Evolutionary conservation across 2,113 vertebrate genomes (phyloP), one percentile per base, ranked within the genome.

Genomic region (Aegithalos caudatus): DNA sequence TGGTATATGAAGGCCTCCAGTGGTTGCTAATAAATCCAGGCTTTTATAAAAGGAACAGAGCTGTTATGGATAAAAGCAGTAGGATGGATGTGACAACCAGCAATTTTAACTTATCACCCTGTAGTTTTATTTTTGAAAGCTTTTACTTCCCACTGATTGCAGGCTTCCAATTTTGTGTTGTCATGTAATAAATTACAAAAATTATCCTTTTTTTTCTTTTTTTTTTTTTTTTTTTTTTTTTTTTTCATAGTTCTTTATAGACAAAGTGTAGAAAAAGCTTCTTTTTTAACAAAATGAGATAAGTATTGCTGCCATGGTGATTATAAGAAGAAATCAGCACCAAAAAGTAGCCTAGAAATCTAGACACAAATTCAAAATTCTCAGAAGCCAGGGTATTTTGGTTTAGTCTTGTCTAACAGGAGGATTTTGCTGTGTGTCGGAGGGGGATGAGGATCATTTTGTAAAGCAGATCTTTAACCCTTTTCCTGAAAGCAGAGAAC

Each of bases 121-220:
- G 85, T 40, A 96, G 88, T 67, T 90, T 90, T 93, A 93, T 96
- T 96, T 96, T 86, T 94, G 85, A 96, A 97, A 89, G 87, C 92
- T 95, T 96, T 97, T 96, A 96, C 90, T 95, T 96, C 95, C 92
- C 87, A 93, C 92, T 95, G 95, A 96, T 94, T 94, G 86, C 76
- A 91, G 87, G 58, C 76, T 97, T 96, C 91, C 93, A 95, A 92
- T 95, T 96, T 90, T 94, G 67, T 94, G 90, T 96, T 91, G 74
- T 90, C 92, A 80, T 90, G 64, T 61, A 92, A 95, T 90, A 95
- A 95, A 94, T 91, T 92, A 80, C 40, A 87, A 91, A 92, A 96
- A 91, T 87, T 87, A 81, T 86, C 70, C 44, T 37, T 40, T 44
- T 69, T 58, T 74, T 84, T 70, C 56, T 57, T 54, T 70, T 58